Evolutionary conservation across 1,140 invertebrate species (phyloP).

Genomic region (Euglossa dilemma): DNA sequence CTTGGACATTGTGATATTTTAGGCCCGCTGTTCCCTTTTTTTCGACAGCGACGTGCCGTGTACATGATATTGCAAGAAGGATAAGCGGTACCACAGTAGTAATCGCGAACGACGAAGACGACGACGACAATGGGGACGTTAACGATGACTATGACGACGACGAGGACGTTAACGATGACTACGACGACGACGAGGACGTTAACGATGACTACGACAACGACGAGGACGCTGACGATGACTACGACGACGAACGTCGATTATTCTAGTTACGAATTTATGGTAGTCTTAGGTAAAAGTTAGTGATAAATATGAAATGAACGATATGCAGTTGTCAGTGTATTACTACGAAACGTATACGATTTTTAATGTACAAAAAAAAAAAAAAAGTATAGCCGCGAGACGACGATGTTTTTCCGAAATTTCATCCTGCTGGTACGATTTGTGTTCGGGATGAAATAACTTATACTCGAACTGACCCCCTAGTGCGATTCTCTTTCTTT

Average conservation of each 20-base stretch:
- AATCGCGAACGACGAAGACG: slow-evolving; percentile 32
- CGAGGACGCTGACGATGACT: no score
- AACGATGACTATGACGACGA: no score
- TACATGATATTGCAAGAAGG: slow-evolving; percentile 68
- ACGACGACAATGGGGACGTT: no score
- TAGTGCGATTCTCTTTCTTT: neutral
- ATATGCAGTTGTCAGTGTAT: slow-evolving; percentile 81
- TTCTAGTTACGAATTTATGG: slow-evolving; percentile 82
- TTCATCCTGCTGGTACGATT: slow-evolving; percentile 59
- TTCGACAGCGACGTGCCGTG: slow-evolving; percentile 59
- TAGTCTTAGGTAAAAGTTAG: slow-evolving; percentile 72
- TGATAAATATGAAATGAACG: slow-evolving; percentile 65
- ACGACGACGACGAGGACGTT: no score
- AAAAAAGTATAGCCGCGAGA: slow-evolving; percentile 30
- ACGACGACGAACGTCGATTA: slow-evolving; percentile 69
- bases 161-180: no score
- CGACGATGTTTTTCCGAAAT: slow-evolving; percentile 28
- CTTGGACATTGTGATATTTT: slow-evolving; percentile 78
- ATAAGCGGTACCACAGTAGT: slow-evolving; percentile 45
- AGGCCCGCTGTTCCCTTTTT: slow-evolving; percentile 51
- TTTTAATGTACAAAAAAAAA: slow-evolving; percentile 81
- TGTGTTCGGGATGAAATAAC: slow-evolving; percentile 47
- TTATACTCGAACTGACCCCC: slow-evolving; percentile 27
- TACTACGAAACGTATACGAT: slow-evolving; percentile 82
- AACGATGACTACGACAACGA: slow-evolving; percentile 12